Base-by-base conservation (phyloP, 2,797 vertebrate genomes). In the Crenichthys baileyi region DNA sequence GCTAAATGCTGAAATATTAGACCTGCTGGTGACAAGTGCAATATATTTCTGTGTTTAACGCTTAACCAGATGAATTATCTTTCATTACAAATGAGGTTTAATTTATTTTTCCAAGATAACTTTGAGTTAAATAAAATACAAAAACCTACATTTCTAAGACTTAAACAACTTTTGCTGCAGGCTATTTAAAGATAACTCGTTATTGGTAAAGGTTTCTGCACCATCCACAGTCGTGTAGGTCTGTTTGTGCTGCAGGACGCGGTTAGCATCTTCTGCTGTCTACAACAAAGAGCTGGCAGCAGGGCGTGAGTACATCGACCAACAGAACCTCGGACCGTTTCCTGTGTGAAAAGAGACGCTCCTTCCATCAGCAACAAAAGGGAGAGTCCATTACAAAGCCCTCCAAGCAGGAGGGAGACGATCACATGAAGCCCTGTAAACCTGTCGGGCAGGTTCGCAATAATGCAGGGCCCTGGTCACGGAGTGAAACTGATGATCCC, bases 381-480 rank as follows among this genome's bases (percentile, higher is more conserved):
- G 31, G 67, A 80, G 67, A 70, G 75, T 67, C 75, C 63, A 56
- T 83, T 87, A 79, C 83, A 67, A 65, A n/a, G 67, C 22, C 70
- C 72, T 51, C 44, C 73, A 73, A 39, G 51, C 72, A 72, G 67
- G 76, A 73, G 51, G 1, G 31, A 48, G 31, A 55, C 16, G 76
- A 86, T 70, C 74, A 88, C 78, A 78, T 15, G 76, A 86, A 80
- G 79, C 85, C 58, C 77, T 61, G 77, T 46, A 83, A 88, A 92
- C 88, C 86, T 24, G 91, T 86, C 81, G 41, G 76, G 79, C 89
- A 56, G 88, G 89, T 89, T 82, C 24, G 39, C 41, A 5, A 78
- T 82, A 77, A 90, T 70, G 58, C 53, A 24, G 1, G 0, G 36
- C 53, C 46, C 0, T 12, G 76, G 79, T 81, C 85, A 76, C 24